Evolutionary conservation across 2,888 invertebrate species (phyloP), one percentile per base, ranked within the genome.

Genomic region (Latrodectus hesperus): DNA sequence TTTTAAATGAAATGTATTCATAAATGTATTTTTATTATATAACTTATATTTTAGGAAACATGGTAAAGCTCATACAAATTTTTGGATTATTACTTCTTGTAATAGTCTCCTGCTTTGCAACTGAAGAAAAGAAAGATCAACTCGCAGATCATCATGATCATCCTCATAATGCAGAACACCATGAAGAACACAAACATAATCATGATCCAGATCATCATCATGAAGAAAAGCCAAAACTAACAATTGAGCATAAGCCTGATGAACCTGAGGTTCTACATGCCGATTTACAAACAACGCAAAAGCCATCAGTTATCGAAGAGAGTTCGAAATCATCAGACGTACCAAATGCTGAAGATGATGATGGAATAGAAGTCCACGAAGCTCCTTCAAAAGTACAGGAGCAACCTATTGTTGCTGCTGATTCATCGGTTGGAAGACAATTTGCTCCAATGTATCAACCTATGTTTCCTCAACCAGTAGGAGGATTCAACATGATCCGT

Each of bases 361-460:
- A 64, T 51, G 52, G 52, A 49, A 55, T 22, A 0, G 64, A 73
- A 65, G 64, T 67, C 6, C 53, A 65, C 26, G 81, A 53, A 53
- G 67, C 6, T 8, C 17, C 49, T 11, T 52, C 9, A n/a, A 67
- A 67, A 9, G 11, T 60, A 12, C 55, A 26, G 38, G 38, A 79
- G n/a, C 64, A n/a, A 72, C 14, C 60, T 17, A 4, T 17, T 22
- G 64, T 65, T 22, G 6, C 22, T 49, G 12, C 12, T 55, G 26
- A 75, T 75, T 12, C n/a, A 14, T 38, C 55, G 11, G 68, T 16
- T 38, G 75, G 70, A 16, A 70, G 85, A 12, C 85, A 85, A n/a
- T 85, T 85, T 38, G 38, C 60, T 26, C 85, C 79, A 9, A 51
- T 75, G 64, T 85, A 85, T 26, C 85, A 85, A 51, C 85, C 79